Evolutionary conservation across 1,140 invertebrate species (phyloP).

Genomic region (Nebria ingens): DNA sequence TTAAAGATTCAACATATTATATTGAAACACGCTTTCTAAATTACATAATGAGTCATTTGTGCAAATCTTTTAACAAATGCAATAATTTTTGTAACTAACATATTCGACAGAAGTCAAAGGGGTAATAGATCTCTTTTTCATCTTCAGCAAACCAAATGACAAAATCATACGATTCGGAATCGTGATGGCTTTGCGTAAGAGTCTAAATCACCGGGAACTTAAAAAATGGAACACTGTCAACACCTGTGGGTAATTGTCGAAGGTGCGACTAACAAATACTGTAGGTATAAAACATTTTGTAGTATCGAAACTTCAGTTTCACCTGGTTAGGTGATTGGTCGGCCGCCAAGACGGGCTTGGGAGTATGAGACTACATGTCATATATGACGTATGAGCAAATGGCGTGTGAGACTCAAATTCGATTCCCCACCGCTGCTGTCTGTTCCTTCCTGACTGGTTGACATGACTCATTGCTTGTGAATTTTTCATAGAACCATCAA

Average conservation of each 20-base stretch:
- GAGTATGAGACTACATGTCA: no score
- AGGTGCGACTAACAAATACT: no score
- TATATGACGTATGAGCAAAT: neutral
- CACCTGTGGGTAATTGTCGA: neutral
- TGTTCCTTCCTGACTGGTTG: no score
- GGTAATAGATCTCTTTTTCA: no score
- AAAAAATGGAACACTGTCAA: neutral
- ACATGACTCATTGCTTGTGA: slow-evolving; percentile 1
- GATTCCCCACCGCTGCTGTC: neutral
- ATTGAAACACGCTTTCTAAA: no score
- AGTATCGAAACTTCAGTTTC: neutral
- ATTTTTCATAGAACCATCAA: slow-evolving; percentile 7
- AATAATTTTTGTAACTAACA: no score
- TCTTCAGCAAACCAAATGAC: neutral
- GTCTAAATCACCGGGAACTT: neutral
- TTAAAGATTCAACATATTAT: no score
- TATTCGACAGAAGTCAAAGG: no score
- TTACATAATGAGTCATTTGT: no score
- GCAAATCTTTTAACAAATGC: no score
- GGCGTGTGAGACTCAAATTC: neutral
- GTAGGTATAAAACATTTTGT: no score
- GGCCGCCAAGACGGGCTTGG: no score
- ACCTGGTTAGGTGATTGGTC: neutral
- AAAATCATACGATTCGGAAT: neutral
- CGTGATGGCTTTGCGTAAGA: neutral